Base-by-base conservation (phyloP, 2,888 invertebrate genomes). In the Herminia tarsipennalis region DNA sequence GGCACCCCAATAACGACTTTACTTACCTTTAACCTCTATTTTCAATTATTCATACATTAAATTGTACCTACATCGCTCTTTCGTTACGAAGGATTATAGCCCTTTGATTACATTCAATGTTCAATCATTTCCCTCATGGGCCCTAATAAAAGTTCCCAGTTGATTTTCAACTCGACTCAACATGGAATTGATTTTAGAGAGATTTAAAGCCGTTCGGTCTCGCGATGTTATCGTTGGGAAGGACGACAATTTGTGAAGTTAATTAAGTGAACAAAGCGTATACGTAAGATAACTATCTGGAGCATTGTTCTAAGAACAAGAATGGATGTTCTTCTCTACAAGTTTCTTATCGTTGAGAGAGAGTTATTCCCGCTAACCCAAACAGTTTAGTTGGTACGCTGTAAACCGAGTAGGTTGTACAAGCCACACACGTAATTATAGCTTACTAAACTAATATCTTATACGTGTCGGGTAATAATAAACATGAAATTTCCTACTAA, bases 21-120 rank as follows among this genome's bases (percentile, higher is more conserved):
- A 78, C 81, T 83, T 80, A 78, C 80, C 80, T 81, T 78, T 80
- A 78, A 79, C 83, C 81, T 81, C 76, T 81, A 81, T 85, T 83
- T 85, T 85, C 83, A 87, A 86, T 87, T 88, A 86, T 87, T 83
- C 86, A 83, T 84, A 81, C 80, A 81, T 83, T 80, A 78, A 82
- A 85, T 81, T 84, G 76, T 68, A 70, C 70, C 63, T 59, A 58
- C 66, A 57, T 64, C 56, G 61, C 61, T 67, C 67, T 71, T 70
- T 65, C 62, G 57, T 68, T 65, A 66, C 58, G 63, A 50, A 62
- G 69, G 74, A 78, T 77, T 76, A 76, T 75, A 73, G 75, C 68
- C 71, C 73, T 76, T 79, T 80, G 73, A 78, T 79, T 75, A 77
- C 65, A 69, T 70, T 59, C 71, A 68, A 74, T 73, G 68, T 74